phyloP scores from a whole-genome alignment of 2,888 invertebrate species.

The Boloria euphrosyne region DNA sequence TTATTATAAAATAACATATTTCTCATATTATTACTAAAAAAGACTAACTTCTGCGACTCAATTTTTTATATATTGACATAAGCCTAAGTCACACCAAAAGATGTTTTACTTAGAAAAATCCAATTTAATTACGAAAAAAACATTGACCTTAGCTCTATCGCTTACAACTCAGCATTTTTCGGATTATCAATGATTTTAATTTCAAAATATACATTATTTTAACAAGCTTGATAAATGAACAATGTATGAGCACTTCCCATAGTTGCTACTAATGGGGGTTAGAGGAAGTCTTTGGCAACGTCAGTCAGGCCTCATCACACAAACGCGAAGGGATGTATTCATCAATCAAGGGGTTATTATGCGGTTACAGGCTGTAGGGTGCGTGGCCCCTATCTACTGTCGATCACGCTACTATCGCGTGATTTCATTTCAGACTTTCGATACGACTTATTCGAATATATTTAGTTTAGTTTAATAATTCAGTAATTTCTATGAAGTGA shows the following conservation, averaged over 20 bases:
- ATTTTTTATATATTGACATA: too few species aligned
- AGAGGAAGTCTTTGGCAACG: constrained; percentile 41
- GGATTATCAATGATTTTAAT: too few species aligned
- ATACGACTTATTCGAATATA: constrained; percentile 29
- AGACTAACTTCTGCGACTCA: too few species aligned
- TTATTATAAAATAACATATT: too few species aligned
- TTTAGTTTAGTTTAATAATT: constrained; percentile 19
- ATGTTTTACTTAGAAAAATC: too few species aligned
- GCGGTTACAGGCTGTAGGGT: constrained; percentile 41
- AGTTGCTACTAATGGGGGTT: constrained; percentile 31
- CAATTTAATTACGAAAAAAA: too few species aligned
- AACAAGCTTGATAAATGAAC: not conserved
- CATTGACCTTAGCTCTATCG: too few species aligned
- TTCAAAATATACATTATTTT: too few species aligned
- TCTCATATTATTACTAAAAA: too few species aligned
- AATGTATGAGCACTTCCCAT: constrained; percentile 18
- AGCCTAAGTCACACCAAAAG: too few species aligned
- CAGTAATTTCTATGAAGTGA: constrained; percentile 2
- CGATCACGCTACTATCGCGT: constrained; percentile 39
- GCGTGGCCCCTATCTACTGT: constrained; percentile 39
- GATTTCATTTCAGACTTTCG: constrained; percentile 21
- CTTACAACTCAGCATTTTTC: too few species aligned
- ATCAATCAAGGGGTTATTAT: constrained; percentile 51
- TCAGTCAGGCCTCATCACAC: constrained; percentile 42
- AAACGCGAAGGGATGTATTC: constrained; percentile 47